Evolutionary conservation across 2,888 invertebrate species (phyloP), one percentile per base, ranked within the genome.

Genomic region (Drosophila neoperkinsi): DNA sequence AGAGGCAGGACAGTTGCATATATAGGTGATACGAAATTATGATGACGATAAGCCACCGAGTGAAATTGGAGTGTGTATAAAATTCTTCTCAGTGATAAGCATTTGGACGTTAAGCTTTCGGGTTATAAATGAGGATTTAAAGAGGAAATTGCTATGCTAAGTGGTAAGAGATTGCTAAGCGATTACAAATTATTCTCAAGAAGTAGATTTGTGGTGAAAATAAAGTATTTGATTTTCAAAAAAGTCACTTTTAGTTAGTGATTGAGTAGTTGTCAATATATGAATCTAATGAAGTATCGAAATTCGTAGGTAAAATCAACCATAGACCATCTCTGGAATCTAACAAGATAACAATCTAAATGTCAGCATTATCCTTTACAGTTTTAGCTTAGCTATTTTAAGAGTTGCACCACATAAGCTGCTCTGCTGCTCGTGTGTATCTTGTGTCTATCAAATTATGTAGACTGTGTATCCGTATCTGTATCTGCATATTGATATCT

Each of bases 111-210:
- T 62, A 71, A 60, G 52, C 66, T 36, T 21, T 16, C 3, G 36
- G 34, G 56, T 34, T 63, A 59, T 75, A 62, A 62, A 77, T n/a
- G 41, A 62, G 66, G 73, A 71, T 57, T 82, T 82, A 59, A 60
- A 71, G 67, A 77, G 80, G 80, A 88, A 85, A 77, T 79, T 49
- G 70, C n/a, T 28, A 33, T 36, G 63, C 34, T 59, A 68, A 81
- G 69, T 78, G 74, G 25, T 56, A 69, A 74, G 57, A 70, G 63
- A 68, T 82, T 72, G 52, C 69, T 71, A 80, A 77, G 61, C 77
- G 82, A 72, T 88, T 74, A 79, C 73, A 77, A 85, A 88, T 79
- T 79, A 82, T 82, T 65, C 30, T 41, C 4, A 11, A 18, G 59
- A 34, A 65, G 46, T 65, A 46, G 49, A 63, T 66, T 78, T 61